phyloP scores from a whole-genome alignment of 2,888 invertebrate genomes.

The Rhodophaea formosa region DNA sequence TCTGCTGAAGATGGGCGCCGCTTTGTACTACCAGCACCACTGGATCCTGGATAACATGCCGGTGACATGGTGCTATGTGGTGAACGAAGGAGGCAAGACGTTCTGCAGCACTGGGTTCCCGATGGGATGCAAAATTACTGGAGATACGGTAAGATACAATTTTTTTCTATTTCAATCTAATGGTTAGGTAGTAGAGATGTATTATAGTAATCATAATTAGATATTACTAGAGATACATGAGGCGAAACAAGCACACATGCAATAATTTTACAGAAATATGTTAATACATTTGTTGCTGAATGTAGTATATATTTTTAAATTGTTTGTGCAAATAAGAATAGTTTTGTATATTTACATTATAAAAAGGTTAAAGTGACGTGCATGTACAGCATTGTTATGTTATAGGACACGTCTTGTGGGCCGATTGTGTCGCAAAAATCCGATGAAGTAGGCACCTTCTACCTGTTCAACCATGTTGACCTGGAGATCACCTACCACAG shows the following conservation, averaged over 20 bases:
- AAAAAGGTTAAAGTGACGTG: too few relatives aligned
- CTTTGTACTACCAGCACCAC: conserved; percentile 98
- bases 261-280: too few relatives aligned
- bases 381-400: conserved; percentile 20
- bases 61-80: conserved; percentile 96
- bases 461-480: conserved; percentile 98
- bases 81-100: conserved; percentile 84
- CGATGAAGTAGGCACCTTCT: conserved; percentile 88
- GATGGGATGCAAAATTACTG: conserved; percentile 95
- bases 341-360: too few relatives aligned
- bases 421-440: conserved; percentile 79
- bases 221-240: too few relatives aligned
- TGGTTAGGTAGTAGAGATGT: too few relatives aligned
- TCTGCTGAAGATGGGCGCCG: conserved; percentile 94
- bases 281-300: too few relatives aligned
- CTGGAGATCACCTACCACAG: conserved; percentile 96
- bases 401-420: conserved; percentile 76
- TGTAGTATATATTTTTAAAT: too few relatives aligned
- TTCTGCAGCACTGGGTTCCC: conserved; percentile 98
- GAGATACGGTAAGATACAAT: conserved; percentile 62
- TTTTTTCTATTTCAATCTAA: conserved; percentile 8
- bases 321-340: too few relatives aligned
- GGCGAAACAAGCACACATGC: too few relatives aligned
- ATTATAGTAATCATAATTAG: too few relatives aligned
- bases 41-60: conserved; percentile 99